Conservation (phyloP, 2,113 vertebrate species). For the Echinops telfairi region DNA sequence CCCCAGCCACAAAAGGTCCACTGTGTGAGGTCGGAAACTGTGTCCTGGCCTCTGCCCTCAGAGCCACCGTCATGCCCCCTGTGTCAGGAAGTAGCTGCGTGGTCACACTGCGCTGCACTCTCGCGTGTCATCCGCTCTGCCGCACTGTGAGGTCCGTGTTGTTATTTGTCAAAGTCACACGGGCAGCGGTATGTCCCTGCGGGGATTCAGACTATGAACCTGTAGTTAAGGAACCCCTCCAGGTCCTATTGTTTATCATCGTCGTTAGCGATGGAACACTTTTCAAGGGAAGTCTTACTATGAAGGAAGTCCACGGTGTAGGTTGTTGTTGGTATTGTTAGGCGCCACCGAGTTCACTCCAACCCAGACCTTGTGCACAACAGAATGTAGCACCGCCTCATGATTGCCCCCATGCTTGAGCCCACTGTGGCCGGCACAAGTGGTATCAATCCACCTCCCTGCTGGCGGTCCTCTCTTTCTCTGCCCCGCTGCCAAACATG, state of each 20-base stretch:
- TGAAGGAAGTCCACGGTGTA: not conserved
- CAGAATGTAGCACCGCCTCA: no score
- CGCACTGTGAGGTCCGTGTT: not conserved
- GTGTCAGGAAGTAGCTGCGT: not conserved
- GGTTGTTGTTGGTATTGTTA: no score
- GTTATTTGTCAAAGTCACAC: not conserved
- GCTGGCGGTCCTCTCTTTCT: no score
- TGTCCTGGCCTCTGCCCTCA: not conserved
- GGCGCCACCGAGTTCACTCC: no score
- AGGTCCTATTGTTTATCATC: no score
- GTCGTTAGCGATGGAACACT: not conserved
- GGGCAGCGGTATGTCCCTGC: no score
- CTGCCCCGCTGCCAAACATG: no score
- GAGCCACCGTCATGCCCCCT: not conserved
- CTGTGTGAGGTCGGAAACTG: not conserved
- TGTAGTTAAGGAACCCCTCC: not conserved
- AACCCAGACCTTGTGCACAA: no score
- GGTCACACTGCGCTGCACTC: not conserved
- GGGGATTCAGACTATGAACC: not conserved
- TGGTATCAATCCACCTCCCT: no score
- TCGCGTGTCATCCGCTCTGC: not conserved
- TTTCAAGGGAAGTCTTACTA: not conserved
- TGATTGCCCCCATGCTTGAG: no score
- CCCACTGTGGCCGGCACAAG: no score
- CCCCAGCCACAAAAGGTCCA: not conserved